Percentiles rank a stretch among this genome's conserved stretches.
phyloP scores from a whole-genome alignment of 2,888 invertebrate genomes.

The Catocala nupta region DNA sequence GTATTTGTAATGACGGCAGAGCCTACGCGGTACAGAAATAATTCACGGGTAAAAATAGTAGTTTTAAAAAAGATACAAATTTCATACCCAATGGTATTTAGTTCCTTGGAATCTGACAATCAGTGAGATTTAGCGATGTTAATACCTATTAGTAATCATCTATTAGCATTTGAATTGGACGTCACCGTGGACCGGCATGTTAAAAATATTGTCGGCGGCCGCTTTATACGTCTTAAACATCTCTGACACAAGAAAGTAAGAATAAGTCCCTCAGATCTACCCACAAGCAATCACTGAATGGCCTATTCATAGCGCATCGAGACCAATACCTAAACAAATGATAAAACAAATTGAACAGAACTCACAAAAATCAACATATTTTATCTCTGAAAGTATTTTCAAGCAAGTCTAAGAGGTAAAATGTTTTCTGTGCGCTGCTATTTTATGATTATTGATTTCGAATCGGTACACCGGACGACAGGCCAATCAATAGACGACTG shows the following conservation, averaged over 20 bases:
- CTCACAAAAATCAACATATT: background rate
- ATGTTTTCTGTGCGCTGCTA: constrained; percentile 17
- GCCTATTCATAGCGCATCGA: background rate
- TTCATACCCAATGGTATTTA: too few species aligned
- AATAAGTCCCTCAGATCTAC: constrained; percentile 2
- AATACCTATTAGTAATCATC: too few species aligned
- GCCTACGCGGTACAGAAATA: too few species aligned
- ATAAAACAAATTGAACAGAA: constrained; percentile 16
- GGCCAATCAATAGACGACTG: constrained; percentile 3
- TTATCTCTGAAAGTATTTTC: background rate
- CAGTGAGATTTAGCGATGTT: too few species aligned
- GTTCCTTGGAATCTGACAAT: too few species aligned
- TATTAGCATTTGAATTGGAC: too few species aligned
- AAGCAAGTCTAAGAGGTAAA: constrained; percentile 1
- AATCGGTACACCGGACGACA: constrained; percentile 17
- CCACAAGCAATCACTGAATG: constrained; percentile 4
- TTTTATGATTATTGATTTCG: constrained; percentile 17
- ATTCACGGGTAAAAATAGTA: too few species aligned
- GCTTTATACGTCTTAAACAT: too few species aligned
- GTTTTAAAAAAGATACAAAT: too few species aligned
- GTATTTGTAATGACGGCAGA: too few species aligned
- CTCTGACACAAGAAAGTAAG: background rate
- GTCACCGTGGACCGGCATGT: too few species aligned
- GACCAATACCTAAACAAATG: constrained; percentile 14
- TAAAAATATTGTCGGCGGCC: too few species aligned